Percentiles rank a stretch among this genome's conserved stretches.
Conservation (phyloP, 1,140 invertebrate species). For the Bombyx mori region DNA sequence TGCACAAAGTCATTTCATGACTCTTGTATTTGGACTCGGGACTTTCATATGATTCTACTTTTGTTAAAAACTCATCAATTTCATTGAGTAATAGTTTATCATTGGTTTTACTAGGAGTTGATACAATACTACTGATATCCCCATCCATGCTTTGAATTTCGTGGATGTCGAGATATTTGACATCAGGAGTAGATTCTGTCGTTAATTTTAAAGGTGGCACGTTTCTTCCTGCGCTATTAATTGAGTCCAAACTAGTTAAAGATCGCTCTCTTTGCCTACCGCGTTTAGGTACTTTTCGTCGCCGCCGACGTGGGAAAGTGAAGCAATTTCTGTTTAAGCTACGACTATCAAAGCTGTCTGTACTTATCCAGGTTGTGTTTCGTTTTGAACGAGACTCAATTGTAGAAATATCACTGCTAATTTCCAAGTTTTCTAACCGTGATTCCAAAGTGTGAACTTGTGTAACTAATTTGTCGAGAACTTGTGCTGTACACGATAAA, state of each 20-base stretch:
- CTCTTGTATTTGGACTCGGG: slow-evolving; percentile 39
- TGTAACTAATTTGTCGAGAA: slow-evolving; percentile 75
- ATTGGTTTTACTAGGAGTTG: slow-evolving; percentile 59
- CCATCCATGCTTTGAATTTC: slow-evolving; percentile 60
- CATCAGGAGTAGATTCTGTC: slow-evolving; percentile 8
- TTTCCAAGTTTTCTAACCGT: slow-evolving; percentile 67
- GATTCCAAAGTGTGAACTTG: slow-evolving; percentile 75
- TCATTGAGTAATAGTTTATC: slow-evolving; percentile 64
- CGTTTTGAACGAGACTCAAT: slow-evolving; percentile 18
- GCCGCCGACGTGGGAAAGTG: slow-evolving; percentile 52
- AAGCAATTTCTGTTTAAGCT: slow-evolving; percentile 47
- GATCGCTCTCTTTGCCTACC: slow-evolving; percentile 32
- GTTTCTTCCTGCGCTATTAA: slow-evolving; percentile 11
- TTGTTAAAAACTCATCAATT: slow-evolving; percentile 71
- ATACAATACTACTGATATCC: slow-evolving; percentile 54
- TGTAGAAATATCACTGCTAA: slow-evolving; percentile 37
- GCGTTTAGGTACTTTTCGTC: slow-evolving; percentile 31
- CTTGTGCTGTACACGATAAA: slow-evolving; percentile 53
- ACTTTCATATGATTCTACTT: slow-evolving; percentile 66
- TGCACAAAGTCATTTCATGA: slow-evolving; percentile 20
- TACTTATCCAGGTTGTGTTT: slow-evolving; percentile 30
- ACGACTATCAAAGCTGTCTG: slow-evolving; percentile 36
- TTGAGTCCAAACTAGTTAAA: slow-evolving; percentile 40
- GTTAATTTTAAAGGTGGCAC: slow-evolving; percentile 30
- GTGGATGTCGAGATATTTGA: slow-evolving; percentile 18